Percentiles rank a stretch among this genome's conserved stretches.
These are phyloP conservation scores for Hippopotamyrus pictus DNA, from an alignment of 2,797 vertebrate species.

Conservation along the genomic window DNA sequence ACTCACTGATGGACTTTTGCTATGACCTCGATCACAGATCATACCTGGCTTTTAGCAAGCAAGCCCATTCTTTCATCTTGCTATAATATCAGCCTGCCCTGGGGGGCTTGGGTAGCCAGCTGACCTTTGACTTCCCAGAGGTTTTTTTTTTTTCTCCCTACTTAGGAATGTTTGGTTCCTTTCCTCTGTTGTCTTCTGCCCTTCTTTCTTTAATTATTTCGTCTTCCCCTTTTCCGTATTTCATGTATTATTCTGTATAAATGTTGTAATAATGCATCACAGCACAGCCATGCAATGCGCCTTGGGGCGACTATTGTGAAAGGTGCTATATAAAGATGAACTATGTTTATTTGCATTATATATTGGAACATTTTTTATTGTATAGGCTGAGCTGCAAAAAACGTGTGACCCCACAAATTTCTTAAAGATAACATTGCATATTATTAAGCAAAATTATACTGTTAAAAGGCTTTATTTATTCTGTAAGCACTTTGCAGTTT, in stretches of 20 bases:
- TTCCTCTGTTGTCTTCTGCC: not conserved
- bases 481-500: not conserved
- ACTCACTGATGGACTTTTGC: not conserved
- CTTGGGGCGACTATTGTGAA: not conserved
- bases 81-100: not conserved
- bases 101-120: not conserved
- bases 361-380: not conserved
- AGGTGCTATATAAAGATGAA: not conserved
- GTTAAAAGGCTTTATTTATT: not conserved
- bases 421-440: not conserved
- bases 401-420: not conserved
- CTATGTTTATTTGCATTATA: not conserved
- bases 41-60: not conserved
- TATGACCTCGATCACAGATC: not conserved
- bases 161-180: not conserved
- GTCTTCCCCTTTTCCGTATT: not conserved
- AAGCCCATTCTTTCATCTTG: not conserved
- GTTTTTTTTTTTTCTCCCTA: not conserved
- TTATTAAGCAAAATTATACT: not conserved
- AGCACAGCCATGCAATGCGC: not conserved
- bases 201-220: not conserved
- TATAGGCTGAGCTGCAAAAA: not conserved
- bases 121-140: not conserved
- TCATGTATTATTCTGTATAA: not conserved
- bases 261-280: not conserved